These are phyloP conservation scores for Calidris pygmaea DNA, from an alignment of 2,113 vertebrate genomes.

Conservation along the genomic window DNA sequence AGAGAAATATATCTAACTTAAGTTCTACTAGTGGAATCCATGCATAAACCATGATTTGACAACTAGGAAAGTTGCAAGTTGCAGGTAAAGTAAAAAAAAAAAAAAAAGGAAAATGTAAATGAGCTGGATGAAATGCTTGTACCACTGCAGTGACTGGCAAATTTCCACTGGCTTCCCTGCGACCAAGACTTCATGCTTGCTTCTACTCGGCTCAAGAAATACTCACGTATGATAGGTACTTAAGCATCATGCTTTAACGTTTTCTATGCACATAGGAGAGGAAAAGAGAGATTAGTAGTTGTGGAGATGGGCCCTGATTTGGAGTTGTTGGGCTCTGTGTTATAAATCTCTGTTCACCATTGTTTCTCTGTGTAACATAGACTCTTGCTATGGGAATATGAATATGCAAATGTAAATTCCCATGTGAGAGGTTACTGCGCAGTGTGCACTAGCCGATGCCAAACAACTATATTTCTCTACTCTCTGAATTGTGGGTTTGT, in stretches of 20 bases:
- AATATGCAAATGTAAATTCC: conserved; percentile 52
- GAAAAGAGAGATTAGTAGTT: not conserved
- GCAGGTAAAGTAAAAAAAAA: not conserved
- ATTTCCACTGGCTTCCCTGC: not conserved
- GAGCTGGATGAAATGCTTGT: not conserved
- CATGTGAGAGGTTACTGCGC: not conserved
- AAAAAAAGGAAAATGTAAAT: not conserved
- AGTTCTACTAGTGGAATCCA: not conserved
- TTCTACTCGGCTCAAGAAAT: not conserved
- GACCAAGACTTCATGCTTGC: not conserved
- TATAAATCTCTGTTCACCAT: not conserved
- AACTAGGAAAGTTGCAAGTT: not conserved
- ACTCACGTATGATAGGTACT: not conserved
- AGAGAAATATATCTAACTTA: not conserved
- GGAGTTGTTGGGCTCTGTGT: not conserved
- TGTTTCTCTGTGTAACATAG: not conserved
- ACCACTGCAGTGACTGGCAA: not conserved
- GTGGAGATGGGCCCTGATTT: not conserved
- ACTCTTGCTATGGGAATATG: not conserved
- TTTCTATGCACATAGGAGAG: not conserved
- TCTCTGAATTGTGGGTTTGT: not conserved
- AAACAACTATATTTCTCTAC: not conserved
- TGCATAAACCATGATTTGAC: not conserved
- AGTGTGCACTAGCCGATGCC: not conserved
- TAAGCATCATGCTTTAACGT: not conserved